phyloP scores from a whole-genome alignment of 2,888 invertebrate species.

The Physocephala rufipes region DNA sequence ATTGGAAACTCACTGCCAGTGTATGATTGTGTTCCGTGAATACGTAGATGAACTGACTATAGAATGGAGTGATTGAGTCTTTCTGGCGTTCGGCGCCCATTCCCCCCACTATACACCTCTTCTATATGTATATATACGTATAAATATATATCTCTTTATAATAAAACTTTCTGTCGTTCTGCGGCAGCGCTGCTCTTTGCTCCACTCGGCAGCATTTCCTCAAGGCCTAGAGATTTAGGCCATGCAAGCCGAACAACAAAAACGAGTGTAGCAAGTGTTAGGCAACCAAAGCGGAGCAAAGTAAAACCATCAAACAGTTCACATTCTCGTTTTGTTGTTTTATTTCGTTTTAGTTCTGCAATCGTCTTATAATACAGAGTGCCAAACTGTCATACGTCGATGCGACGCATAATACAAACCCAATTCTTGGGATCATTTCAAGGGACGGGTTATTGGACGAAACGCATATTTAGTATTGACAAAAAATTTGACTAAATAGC shows the following conservation, averaged over 20 bases:
- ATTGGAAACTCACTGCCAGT: slow-evolving; percentile 49
- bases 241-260: slow-evolving; percentile 39
- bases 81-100: slow-evolving; percentile 16
- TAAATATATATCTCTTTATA: too few relatives aligned
- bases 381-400: background rate
- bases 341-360: slow-evolving; percentile 27
- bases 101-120: slow-evolving; percentile 1
- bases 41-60: slow-evolving; percentile 14
- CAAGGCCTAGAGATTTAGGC: slow-evolving; percentile 52
- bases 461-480: background rate
- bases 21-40: slow-evolving; percentile 26
- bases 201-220: slow-evolving; percentile 43
- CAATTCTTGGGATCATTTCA: background rate
- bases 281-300: slow-evolving; percentile 36
- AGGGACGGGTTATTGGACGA: background rate
- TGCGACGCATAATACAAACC: background rate
- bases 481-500: background rate
- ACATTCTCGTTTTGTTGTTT: slow-evolving; percentile 29
- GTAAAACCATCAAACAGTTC: slow-evolving; percentile 31
- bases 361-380: slow-evolving; percentile 8
- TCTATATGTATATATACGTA: too few relatives aligned
- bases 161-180: slow-evolving; percentile 21
- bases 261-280: slow-evolving; percentile 34
- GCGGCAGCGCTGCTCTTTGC: slow-evolving; percentile 31
- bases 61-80: slow-evolving; percentile 33